Base-by-base conservation (phyloP, 2,888 invertebrate genomes). In the Acleris laterana region DNA sequence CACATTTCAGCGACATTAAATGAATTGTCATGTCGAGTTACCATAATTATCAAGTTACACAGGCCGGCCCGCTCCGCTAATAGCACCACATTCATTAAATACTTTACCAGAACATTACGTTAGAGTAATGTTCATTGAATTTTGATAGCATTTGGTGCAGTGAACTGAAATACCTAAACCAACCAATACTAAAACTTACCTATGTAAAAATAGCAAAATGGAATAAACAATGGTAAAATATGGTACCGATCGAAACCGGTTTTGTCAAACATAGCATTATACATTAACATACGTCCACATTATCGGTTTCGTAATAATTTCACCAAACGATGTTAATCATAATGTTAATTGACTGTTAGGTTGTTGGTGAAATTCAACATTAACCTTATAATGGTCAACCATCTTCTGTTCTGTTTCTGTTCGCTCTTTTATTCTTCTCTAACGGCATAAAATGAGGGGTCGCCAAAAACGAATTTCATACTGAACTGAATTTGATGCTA, bases 1-100 rank as follows among this genome's bases (percentile, higher is more conserved):
- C 82, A 85, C 79, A 84, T 84, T 89, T 83, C 80, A 83, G 82
- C 83, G 84, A 84, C 83, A 84, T 84, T 84, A 85, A 87, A 88
- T 84, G 84, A 85, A 82, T 86, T 89, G 81, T 77, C 78, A 71
- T 83, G 84, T 84, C 77, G 80, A 82, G 82, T 84, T 86, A 84
- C 84, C 83, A 84, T 84, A 86, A 83, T 84, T 82, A 66, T 66
- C 61, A 66, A 66, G 51, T 66, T 62, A 62, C 65, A 56, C 60
- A 32, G 57, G 38, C 62, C 55, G 22, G 44, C 52, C 66, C 51
- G 65, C 38, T 51, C n/a, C 44, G 61, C 60, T 65, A 55, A 66
- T 57, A 57, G 61, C 56, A 46, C 28, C 48, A 62, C 62, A 57
- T 57, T 66, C 57, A 57, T 66, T 32, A 65, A 66, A 66, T 56